These are phyloP conservation scores for Halcyon leucocephala DNA, from an alignment of 2,797 vertebrate species.

Conservation along the genomic window DNA sequence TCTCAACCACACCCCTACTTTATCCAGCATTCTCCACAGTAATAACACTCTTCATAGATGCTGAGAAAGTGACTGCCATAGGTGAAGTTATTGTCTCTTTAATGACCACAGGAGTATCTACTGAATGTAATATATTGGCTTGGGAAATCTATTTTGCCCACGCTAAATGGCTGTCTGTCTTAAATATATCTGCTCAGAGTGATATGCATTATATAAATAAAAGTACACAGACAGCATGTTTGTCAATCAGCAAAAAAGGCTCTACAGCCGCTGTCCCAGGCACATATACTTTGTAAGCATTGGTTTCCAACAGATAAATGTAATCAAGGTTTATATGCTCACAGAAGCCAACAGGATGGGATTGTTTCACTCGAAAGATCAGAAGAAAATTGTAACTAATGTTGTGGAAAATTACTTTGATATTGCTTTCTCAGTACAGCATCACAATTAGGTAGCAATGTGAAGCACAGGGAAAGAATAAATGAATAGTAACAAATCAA, in stretches of 20 bases:
- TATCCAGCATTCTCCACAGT: neutral
- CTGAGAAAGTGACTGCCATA: neutral
- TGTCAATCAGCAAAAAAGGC: slow-evolving; percentile 45
- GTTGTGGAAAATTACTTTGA: slow-evolving; percentile 89
- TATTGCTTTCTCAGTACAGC: slow-evolving; percentile 86
- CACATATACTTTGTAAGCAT: slow-evolving; percentile 72
- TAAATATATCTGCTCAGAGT: neutral
- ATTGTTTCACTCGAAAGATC: slow-evolving; percentile 84
- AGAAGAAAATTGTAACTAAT: slow-evolving; percentile 87
- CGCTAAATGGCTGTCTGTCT: neutral
- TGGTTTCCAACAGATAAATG: slow-evolving; percentile 84
- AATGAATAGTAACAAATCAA: slow-evolving; percentile 87
- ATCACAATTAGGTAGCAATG: slow-evolving; percentile 87
- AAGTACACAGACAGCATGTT: slow-evolving; percentile 22
- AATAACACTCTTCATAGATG: neutral
- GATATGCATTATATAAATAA: neutral
- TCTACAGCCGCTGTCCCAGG: slow-evolving; percentile 7
- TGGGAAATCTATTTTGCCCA: slow-evolving; percentile 1
- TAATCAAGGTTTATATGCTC: slow-evolving; percentile 84
- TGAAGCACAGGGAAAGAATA: slow-evolving; percentile 78
- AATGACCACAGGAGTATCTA: neutral
- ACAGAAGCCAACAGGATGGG: slow-evolving; percentile 82
- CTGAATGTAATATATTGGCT: neutral
- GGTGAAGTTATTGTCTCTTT: neutral
- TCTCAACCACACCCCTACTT: neutral